Conservation (phyloP, 30 jellyfish, hydroid and myxozoan species). For the Mastigias papua region DNA sequence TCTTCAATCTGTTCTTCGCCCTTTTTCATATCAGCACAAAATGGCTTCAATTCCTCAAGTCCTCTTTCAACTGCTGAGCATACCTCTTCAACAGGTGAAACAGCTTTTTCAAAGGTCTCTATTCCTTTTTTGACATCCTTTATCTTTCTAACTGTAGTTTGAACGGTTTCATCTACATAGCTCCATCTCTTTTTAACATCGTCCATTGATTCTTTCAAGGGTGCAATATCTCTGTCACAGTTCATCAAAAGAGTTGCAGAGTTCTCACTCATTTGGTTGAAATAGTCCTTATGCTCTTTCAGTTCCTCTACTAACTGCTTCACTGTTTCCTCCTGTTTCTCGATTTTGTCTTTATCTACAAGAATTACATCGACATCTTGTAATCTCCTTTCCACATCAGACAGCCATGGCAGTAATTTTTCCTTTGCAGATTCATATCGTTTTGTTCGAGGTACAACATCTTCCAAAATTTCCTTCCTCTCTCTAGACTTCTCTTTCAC, state of each 20-base stretch:
- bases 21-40: constrained; percentile 77
- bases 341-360: constrained; percentile 78
- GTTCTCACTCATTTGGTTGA: constrained; percentile 42
- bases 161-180: constrained; percentile 28
- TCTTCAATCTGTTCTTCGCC: constrained; percentile 74
- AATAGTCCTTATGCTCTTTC: constrained; percentile 50
- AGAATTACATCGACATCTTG: constrained; percentile 66
- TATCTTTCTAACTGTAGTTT: constrained; percentile 69
- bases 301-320: constrained; percentile 66
- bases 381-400: constrained; percentile 76
- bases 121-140: constrained; percentile 68
- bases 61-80: constrained; percentile 62
- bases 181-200: constrained; percentile 68
- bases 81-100: constrained; percentile 81
- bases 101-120: constrained; percentile 46
- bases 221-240: constrained; percentile 88
- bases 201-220: constrained; percentile 69
- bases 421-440: constrained; percentile 34
- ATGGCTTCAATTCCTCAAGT: constrained; percentile 57
- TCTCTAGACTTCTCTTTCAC: constrained; percentile 71
- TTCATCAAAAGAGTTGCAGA: constrained; percentile 57
- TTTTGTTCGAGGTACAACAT: constrained; percentile 69
- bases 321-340: constrained; percentile 60
- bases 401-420: constrained; percentile 74
- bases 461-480: constrained; percentile 78